Evolutionary conservation across 2,113 vertebrate species (phyloP), one percentile per base, ranked within the genome.

Genomic region (Neoarius graeffei): DNA sequence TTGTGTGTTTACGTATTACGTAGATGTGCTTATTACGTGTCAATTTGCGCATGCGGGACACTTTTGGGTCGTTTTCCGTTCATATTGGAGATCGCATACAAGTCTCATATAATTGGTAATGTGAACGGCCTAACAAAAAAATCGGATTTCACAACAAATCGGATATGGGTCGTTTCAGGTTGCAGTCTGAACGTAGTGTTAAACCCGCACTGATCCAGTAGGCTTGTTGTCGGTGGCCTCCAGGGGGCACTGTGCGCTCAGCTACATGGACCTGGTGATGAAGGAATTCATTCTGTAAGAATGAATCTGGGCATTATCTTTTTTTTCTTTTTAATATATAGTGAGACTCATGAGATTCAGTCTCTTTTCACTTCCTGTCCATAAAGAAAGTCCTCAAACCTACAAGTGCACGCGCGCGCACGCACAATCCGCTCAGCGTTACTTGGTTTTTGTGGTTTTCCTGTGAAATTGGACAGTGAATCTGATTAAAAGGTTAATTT

Each of bases 191-290:
- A n/a, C n/a, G n/a, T n/a, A n/a, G n/a, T n/a, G n/a, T n/a, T n/a
- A 3, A 42, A 35, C 69, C 30, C 7, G 15, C 2, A 20, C 6
- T 19, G 6, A 15, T 27, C 67, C 14, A 2, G 8, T 17, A 1
- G 7, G 19, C 13, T 35, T 6, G 81, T 67, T 9, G 14, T 57
- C 3, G 57, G 25, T 14, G 14, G 74, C 80, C 86, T 23, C 23
- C 81, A 87, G 80, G 80, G 80, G 86, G 86, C 86, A 15, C 66
- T 87, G 80, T 83, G 80, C 15, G 25, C 42, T 13, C 56, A 62
- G 56, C 25, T n/a, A 42, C 30, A 27, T 11, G 25, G 59, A n/a
- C 19, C 35, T 64, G 5, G 84, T 57, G 67, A 35, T 50, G 35
- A 57, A 76, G 84, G 54, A 73, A 52, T 30, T 48, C 19, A 50